Conservation (phyloP, 2,888 invertebrate species). For the Ptilodon capucinus region DNA sequence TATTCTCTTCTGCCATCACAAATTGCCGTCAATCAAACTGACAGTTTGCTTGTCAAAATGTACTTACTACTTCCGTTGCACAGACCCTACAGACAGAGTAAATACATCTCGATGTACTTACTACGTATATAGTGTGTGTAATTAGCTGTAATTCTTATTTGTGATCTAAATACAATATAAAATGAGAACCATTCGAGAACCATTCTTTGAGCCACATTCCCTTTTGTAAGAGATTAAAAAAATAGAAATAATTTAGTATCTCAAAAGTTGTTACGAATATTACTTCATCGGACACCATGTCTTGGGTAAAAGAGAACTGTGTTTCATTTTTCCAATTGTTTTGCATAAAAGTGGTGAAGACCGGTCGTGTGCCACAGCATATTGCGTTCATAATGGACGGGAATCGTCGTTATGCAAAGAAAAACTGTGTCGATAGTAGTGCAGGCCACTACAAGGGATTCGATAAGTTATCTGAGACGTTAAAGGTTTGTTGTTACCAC, state of each 20-base stretch:
- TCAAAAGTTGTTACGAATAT: neutral
- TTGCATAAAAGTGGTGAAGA: constrained; percentile 87
- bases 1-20: no score
- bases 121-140: neutral
- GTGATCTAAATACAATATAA: no score
- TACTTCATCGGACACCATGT: constrained; percentile 35
- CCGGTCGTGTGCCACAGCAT: constrained; percentile 94
- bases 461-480: constrained; percentile 90
- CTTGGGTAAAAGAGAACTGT: constrained; percentile 91
- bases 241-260: no score
- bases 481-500: constrained; percentile 80
- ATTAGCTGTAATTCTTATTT: no score
- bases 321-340: constrained; percentile 89
- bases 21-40: no score
- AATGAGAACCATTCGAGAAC: no score
- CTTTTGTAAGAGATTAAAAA: neutral
- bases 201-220: neutral
- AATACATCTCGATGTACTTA: no score
- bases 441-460: constrained; percentile 94
- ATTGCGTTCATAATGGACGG: constrained; percentile 99
- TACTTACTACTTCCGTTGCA: no score
- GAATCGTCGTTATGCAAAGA: constrained; percentile 95
- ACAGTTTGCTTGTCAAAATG: no score
- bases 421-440: constrained; percentile 87
- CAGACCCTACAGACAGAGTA: no score